These are phyloP conservation scores for Dipus sagitta DNA, from an alignment of 2,797 vertebrate species.

Conservation along the genomic window DNA sequence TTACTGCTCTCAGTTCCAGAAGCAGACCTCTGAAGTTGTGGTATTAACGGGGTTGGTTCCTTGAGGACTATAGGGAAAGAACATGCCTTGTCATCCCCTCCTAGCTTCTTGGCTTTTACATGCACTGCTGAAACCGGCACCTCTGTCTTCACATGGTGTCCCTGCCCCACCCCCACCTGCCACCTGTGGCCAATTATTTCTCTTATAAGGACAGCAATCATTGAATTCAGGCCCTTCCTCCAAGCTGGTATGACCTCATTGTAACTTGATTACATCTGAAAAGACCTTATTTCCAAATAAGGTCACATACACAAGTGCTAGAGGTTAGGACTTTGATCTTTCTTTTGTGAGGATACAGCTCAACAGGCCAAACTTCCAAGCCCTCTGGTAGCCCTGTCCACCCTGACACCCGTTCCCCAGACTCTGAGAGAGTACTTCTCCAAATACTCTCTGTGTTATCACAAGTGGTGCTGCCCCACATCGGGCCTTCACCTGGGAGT, in stretches of 20 bases:
- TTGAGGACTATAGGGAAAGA: not conserved
- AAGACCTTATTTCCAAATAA: slow-evolving; percentile 24
- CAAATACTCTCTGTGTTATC: not conserved
- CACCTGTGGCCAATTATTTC: not conserved
- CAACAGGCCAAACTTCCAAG: not conserved
- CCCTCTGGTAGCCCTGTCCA: too few species aligned
- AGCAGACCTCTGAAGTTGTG: not conserved
- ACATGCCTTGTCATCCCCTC: not conserved
- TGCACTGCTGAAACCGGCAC: not conserved
- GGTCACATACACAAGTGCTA: not conserved
- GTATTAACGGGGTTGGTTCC: not conserved
- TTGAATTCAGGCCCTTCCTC: not conserved
- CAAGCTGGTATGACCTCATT: not conserved
- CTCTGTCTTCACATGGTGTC: not conserved
- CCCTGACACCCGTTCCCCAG: too few species aligned
- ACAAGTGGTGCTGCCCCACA: accelerated
- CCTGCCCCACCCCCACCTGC: too few species aligned
- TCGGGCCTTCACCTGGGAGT: not conserved
- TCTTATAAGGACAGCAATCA: not conserved
- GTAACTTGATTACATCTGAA: not conserved
- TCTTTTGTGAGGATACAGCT: not conserved
- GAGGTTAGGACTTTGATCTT: not conserved
- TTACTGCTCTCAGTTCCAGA: not conserved
- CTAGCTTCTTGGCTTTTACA: not conserved
- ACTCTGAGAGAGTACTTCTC: not conserved